Base-by-base conservation (phyloP, 2,797 vertebrate genomes). In the Neosilurus hyrtlii region DNA sequence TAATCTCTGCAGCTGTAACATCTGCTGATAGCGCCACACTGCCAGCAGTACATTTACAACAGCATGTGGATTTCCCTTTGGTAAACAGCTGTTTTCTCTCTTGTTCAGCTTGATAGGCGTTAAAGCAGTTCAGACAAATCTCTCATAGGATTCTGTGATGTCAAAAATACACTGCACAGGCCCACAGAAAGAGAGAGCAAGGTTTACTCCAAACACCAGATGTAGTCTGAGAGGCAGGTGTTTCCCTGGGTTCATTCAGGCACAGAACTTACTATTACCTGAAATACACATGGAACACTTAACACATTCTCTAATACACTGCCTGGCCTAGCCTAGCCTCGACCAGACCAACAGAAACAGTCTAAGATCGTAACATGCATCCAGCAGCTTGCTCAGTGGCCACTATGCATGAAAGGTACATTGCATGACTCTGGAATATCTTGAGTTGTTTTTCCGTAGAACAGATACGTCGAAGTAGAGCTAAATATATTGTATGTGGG, bases 61-160 rank as follows among this genome's bases (percentile, higher is more conserved):
- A 61, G n/a, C 30, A 9, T 68, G 56, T 61, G 80, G 12, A 73
- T 67, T 63, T 80, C 84, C 70, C 26, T 63, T 57, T 71, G n/a
- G 57, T 66, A 65, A 79, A 85, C 82, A 75, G 56, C 43, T 68
- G 22, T 54, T 76, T 84, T 84, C 65, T 71, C 52, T 66, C 54
- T 35, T 74, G 10, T 57, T 54, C 16, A 57, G 26, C 8, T 35
- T 6, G 54, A 74, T 57, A 7, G 0, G 54, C 20, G 51, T 72
- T 72, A 51, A 72, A 9, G 20, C 24, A 35, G 12, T 54, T 54
- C 71, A 56, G 20, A n/a, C 2, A 18, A 73, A 73, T 30, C n/a
- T 73, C 73, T 76, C 30, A 6, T 2, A 37, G 18, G 59, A 59
- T 35, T 35, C 54, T 59, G 30, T 16, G 3, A 24, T 30, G 24